Evolutionary conservation across 2,888 invertebrate genomes (phyloP).

Genomic region (Piscicola geometra): DNA sequence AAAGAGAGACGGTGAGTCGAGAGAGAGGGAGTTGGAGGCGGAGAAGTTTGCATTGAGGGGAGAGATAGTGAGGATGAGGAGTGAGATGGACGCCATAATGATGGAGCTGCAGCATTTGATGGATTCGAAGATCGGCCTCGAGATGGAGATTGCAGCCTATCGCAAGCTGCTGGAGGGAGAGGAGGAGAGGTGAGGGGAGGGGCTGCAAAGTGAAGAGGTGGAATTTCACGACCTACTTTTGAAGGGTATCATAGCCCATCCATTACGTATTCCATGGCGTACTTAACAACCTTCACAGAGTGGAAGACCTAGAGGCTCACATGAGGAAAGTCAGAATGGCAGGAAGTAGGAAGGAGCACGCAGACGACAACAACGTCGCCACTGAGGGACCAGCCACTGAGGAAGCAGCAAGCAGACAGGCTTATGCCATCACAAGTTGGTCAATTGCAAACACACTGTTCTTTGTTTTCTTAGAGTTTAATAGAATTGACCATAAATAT

Average conservation of each 20-base stretch:
- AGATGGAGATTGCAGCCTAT: constrained; percentile 61
- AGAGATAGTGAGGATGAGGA: constrained; percentile 51
- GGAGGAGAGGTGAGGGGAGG: constrained; percentile 55
- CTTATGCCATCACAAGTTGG: too few relatives aligned
- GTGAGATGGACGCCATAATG: constrained; percentile 54
- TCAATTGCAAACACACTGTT: too few relatives aligned
- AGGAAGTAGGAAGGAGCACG: not conserved
- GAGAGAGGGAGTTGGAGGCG: constrained; percentile 54
- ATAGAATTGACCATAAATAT: too few relatives aligned
- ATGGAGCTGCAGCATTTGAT: constrained; percentile 54
- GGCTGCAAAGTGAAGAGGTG: not conserved
- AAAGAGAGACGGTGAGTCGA: constrained; percentile 47
- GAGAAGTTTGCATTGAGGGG: constrained; percentile 57
- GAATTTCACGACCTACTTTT: too few relatives aligned
- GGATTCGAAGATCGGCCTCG: constrained; percentile 60
- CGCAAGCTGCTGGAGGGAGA: constrained; percentile 60
- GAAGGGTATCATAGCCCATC: too few relatives aligned
- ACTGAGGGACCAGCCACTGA: too few relatives aligned
- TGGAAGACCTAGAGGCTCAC: not conserved
- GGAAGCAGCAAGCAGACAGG: too few relatives aligned
- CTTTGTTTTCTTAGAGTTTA: too few relatives aligned
- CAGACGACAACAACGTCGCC: too few relatives aligned
- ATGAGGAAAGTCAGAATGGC: not conserved
- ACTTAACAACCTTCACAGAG: too few relatives aligned
- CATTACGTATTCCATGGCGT: too few relatives aligned